Evolutionary conservation across 2,888 invertebrate species (phyloP).

Genomic region (Leucoma salicis): DNA sequence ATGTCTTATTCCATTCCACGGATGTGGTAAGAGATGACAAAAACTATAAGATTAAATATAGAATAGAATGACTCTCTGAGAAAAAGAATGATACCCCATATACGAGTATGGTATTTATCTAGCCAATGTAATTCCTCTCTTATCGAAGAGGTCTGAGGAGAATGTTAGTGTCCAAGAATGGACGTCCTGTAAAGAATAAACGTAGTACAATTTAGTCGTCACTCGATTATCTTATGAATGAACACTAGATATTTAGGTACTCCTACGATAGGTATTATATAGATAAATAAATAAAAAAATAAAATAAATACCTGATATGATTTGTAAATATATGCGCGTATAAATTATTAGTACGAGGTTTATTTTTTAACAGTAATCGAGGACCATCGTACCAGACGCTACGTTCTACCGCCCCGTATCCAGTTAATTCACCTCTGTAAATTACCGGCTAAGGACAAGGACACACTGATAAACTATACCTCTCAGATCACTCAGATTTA

Average conservation of each 20-base stretch:
- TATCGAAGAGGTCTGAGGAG: no score
- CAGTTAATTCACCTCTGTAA: neutral
- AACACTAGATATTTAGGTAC: constrained; percentile 1
- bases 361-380: constrained; percentile 16
- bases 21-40: no score
- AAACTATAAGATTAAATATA: no score
- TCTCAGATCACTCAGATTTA: constrained; percentile 24
- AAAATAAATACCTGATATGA: neutral
- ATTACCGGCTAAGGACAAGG: neutral
- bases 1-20: no score
- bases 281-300: neutral
- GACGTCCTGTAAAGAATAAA: no score
- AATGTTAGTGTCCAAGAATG: no score
- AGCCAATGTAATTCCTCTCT: no score
- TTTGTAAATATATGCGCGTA: constrained; percentile 28
- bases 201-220: no score
- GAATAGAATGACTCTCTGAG: no score
- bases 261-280: neutral
- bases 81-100: no score
- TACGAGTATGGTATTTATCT: no score
- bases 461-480: constrained; percentile 5
- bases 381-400: neutral
- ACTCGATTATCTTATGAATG: neutral
- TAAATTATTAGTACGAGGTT: constrained; percentile 20
- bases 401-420: neutral